Conservation (phyloP, 2,113 vertebrate species). For the Pycnonotus jocosus region DNA sequence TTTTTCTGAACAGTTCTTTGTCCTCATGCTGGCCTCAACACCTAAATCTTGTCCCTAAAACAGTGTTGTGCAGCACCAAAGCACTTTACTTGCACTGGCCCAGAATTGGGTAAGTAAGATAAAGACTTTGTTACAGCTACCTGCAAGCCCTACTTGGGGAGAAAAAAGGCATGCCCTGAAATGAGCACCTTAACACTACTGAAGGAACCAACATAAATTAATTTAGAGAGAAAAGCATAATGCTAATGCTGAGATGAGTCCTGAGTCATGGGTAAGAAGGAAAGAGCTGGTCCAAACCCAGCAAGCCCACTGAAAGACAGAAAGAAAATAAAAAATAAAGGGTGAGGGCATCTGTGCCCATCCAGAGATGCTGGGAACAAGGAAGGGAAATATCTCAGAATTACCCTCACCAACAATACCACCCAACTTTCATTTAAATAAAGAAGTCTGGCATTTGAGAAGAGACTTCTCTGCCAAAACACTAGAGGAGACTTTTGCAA, state of each 20-base stretch:
- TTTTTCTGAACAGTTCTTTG: neutral
- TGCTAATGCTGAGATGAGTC: neutral
- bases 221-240: neutral
- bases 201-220: neutral
- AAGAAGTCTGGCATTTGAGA: neutral
- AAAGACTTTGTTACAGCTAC: neutral
- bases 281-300: neutral
- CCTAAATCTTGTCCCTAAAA: neutral
- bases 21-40: fast-evolving
- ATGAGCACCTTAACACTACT: neutral
- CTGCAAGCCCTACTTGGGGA: neutral
- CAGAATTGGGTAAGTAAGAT: neutral
- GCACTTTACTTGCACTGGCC: neutral
- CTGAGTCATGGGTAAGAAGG: neutral
- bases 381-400: neutral
- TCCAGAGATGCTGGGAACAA: neutral
- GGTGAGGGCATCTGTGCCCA: neutral
- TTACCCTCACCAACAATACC: neutral
- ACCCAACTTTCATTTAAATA: neutral
- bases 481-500: neutral
- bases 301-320: neutral
- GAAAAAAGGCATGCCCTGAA: neutral
- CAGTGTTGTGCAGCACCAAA: neutral
- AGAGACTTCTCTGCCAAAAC: neutral
- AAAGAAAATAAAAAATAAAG: neutral